Conservation (phyloP, 1,140 invertebrate genomes). For the Brachionus paranguensis region DNA sequence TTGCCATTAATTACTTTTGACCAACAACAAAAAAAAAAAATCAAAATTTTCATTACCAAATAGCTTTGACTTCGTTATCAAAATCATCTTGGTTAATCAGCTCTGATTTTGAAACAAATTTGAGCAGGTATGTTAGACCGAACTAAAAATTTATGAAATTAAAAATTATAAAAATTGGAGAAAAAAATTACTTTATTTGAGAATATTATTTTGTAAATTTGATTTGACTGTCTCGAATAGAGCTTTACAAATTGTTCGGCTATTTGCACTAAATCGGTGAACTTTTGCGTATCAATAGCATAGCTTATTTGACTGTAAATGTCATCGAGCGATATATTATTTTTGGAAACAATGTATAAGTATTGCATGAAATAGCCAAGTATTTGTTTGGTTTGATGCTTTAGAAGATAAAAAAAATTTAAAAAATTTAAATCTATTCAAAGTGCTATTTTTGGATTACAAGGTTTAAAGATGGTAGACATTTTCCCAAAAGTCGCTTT, state of each 20-base stretch:
- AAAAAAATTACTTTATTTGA: constrained; percentile 25
- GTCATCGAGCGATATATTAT: constrained; percentile 18
- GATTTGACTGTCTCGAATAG: constrained; percentile 18
- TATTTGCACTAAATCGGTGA: constrained; percentile 22
- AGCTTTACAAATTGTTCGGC: constrained; percentile 7
- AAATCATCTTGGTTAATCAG: constrained; percentile 8
- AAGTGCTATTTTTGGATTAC: neutral
- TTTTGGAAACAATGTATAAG: constrained; percentile 27
- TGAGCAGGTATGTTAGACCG: constrained; percentile 1
- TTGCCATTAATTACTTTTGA: neutral
- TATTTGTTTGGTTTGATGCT: constrained; percentile 36
- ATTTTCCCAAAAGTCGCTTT: constrained; percentile 25
- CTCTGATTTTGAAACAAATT: constrained; percentile 30
- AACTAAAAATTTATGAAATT: neutral
- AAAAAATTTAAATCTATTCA: neutral
- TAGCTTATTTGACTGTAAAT: constrained; percentile 24
- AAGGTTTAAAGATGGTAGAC: neutral
- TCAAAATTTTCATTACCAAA: neutral
- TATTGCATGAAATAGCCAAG: constrained; percentile 39
- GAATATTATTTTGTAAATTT: constrained; percentile 35
- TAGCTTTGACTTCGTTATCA: constrained; percentile 11
- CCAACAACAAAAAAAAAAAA: neutral
- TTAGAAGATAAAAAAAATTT: neutral
- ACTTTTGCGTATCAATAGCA: constrained; percentile 38
- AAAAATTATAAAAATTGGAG: neutral